These are phyloP conservation scores for Cryptus armator DNA, from an alignment of 2,888 invertebrate species.

Conservation along the genomic window DNA sequence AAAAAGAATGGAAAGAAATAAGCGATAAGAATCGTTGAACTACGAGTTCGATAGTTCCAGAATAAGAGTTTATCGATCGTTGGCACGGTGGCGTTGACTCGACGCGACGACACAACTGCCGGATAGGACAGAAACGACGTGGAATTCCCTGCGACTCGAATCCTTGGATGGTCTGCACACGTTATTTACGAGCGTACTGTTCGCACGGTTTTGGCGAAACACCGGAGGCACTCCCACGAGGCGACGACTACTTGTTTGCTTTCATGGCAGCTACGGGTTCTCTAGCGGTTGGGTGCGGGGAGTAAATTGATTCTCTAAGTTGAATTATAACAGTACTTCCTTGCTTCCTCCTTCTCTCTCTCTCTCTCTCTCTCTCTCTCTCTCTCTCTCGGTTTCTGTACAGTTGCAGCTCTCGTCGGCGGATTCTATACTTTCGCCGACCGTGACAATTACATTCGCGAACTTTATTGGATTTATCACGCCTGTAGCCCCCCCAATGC, in stretches of 20 bases:
- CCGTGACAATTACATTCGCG: slow-evolving; percentile 73
- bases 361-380: background rate
- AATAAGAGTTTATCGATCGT: slow-evolving; percentile 2
- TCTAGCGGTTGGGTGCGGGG: slow-evolving; percentile 39
- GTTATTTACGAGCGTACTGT: slow-evolving; percentile 64
- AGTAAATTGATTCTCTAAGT: slow-evolving; percentile 79
- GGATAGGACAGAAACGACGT: slow-evolving; percentile 19
- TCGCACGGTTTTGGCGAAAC: slow-evolving; percentile 47
- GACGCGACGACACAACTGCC: background rate
- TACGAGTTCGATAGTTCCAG: background rate
- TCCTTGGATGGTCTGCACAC: slow-evolving; percentile 47
- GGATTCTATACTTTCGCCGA: slow-evolving; percentile 27
- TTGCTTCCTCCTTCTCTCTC: background rate
- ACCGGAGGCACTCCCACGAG: slow-evolving; percentile 29
- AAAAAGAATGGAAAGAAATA: background rate
- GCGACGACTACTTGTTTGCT: slow-evolving; percentile 53
- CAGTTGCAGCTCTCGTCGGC: background rate
- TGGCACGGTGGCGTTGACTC: slow-evolving; percentile 11
- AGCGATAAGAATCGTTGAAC: background rate
- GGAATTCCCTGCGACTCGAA: slow-evolving; percentile 54
- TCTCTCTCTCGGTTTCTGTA: slow-evolving; percentile 9
- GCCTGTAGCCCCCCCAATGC: background rate
- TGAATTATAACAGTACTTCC: slow-evolving; percentile 77
- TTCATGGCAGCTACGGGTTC: slow-evolving; percentile 40
- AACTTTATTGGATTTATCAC: slow-evolving; percentile 74